phyloP scores from a whole-genome alignment of 2,113 vertebrate species.

The Garra rufa region DNA sequence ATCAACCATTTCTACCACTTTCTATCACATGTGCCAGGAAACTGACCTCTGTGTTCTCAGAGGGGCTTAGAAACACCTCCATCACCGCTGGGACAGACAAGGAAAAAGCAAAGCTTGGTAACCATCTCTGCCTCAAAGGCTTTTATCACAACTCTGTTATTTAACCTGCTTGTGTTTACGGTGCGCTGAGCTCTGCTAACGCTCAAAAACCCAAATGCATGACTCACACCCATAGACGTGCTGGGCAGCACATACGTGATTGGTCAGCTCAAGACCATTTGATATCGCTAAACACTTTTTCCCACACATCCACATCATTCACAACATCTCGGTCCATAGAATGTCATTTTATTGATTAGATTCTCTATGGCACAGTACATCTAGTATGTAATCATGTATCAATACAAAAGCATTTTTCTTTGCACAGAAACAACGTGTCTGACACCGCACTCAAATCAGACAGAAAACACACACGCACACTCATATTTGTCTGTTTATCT shows the following conservation, averaged over 20 bases:
- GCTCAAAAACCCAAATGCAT: slow-evolving; percentile 17
- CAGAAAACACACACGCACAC: slow-evolving; percentile 40
- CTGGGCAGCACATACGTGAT: slow-evolving; percentile 7
- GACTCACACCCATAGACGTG: slow-evolving; percentile 24
- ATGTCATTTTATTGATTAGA: slow-evolving; percentile 71
- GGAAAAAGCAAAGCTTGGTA: neutral
- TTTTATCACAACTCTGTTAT: neutral
- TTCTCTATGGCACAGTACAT: slow-evolving; percentile 67
- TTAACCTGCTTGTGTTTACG: slow-evolving; percentile 2
- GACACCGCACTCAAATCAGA: slow-evolving; percentile 57
- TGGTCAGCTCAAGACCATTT: neutral
- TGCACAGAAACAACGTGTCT: slow-evolving; percentile 55
- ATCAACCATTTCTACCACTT: neutral
- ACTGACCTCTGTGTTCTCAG: neutral
- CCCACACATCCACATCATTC: slow-evolving; percentile 1
- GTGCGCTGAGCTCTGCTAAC: neutral
- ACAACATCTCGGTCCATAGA: slow-evolving; percentile 50
- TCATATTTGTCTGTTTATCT: slow-evolving; percentile 10
- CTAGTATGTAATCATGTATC: slow-evolving; percentile 58
- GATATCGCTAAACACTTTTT: slow-evolving; percentile 39
- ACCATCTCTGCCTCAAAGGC: neutral
- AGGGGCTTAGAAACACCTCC: slow-evolving; percentile 14
- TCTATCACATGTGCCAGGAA: slow-evolving; percentile 15
- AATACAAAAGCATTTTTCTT: slow-evolving; percentile 61
- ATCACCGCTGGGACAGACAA: neutral